Base-by-base conservation (phyloP, 1,140 invertebrate genomes). In the Drosophila aff. region DNA sequence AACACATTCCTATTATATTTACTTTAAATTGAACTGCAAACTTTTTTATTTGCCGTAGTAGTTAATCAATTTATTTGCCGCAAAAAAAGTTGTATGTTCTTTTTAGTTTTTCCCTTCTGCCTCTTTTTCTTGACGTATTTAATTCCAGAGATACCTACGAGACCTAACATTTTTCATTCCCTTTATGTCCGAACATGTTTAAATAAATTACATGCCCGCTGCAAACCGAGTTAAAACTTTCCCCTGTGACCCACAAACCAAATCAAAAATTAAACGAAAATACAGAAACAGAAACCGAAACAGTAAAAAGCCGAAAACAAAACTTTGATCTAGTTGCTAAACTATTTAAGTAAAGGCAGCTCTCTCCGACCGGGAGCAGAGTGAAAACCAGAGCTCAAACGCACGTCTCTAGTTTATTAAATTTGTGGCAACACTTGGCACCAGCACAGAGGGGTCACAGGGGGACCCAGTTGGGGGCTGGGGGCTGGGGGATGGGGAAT, bases 401-500 rank as follows among this genome's bases (percentile, higher is more conserved):
- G 84, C 84, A 87, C 83, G 84, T 89, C 84, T 87, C 68, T 75
- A 81, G 76, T 89, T 87, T 87, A 87, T 87, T 87, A 83, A 87
- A 87, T 87, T 87, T 87, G 83, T 73, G 80, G 80, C 83, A 89
- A 89, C 84, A 89, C 84, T 89, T 87, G 80, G 68, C 76, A 76
- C 73, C 57, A 81, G 72, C 79, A 62, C 47, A 23, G 76, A 47
- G 49, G 52, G 58, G 41, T 67, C 47, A 68, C 52, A 8, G 38
- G 26, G 33, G 3, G 33, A 5, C 11, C 4, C 11, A 3, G 11
- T 13, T 3, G 2, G 31, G n/a, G 36, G 13, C 4, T n/a, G 36
- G 31, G 40, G 43, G 8, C 47, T 43, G 41, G 0, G 2, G 43
- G 11, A 46, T 49, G n/a, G 0, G 2, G 18, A n/a, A 7, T 49